phyloP scores from a whole-genome alignment of 2,797 vertebrate species.

The Periparus ater region DNA sequence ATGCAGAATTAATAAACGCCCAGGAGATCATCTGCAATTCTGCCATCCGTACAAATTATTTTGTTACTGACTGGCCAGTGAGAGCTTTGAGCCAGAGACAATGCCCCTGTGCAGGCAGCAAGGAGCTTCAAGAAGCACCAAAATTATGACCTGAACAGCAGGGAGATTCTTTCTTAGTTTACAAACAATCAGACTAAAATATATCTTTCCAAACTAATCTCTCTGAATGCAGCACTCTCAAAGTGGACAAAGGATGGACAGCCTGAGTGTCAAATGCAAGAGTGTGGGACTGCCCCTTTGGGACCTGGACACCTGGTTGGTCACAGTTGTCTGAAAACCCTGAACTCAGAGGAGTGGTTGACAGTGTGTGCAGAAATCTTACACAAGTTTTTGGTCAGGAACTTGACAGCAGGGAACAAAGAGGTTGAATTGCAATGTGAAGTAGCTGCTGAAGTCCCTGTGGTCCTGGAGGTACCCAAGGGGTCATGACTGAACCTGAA shows the following conservation, averaged over 20 bases:
- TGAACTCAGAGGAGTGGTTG: not conserved
- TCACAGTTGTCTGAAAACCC: not conserved
- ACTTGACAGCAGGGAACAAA: not conserved
- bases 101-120: not conserved
- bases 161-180: not conserved
- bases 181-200: not conserved
- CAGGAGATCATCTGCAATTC: not conserved
- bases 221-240: not conserved
- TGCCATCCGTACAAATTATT: not conserved
- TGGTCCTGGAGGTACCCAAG: not conserved
- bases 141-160: not conserved
- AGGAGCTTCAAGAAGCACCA: not conserved
- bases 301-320: not conserved
- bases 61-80: not conserved
- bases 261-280: not conserved
- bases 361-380: not conserved
- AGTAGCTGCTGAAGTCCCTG: not conserved
- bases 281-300: not conserved
- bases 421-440: not conserved
- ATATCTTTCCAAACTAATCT: not conserved
- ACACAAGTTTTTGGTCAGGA: not conserved
- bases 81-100: not conserved
- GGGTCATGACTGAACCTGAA: not conserved
- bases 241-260: not conserved
- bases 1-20: slow-evolving; percentile 2